Evolutionary conservation across 2,888 invertebrate genomes (phyloP).

Genomic region (Phortica magna): DNA sequence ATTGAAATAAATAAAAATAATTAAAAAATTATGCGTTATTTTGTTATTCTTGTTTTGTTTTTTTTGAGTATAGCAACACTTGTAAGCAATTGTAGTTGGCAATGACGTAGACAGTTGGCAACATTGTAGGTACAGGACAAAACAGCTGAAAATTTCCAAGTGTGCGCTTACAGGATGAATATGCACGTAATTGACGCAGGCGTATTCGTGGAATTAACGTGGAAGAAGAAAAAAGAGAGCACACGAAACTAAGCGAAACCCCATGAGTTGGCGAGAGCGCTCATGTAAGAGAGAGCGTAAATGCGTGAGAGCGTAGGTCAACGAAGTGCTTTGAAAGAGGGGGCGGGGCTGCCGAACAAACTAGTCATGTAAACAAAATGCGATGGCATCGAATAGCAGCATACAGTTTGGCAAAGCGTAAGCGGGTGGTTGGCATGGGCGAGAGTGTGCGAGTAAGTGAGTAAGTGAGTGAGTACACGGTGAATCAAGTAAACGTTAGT

Average conservation of each 20-base stretch:
- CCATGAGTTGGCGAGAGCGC: not conserved
- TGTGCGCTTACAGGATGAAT: not conserved
- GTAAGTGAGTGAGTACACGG: not conserved
- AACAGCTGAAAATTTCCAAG: not conserved
- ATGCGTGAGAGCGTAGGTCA: not conserved
- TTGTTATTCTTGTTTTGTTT: too few relatives aligned
- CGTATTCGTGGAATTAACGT: not conserved
- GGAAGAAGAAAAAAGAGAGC: too few relatives aligned
- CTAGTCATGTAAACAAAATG: constrained; percentile 9
- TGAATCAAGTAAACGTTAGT: constrained; percentile 38
- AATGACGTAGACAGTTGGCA: not conserved
- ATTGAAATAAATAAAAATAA: not conserved
- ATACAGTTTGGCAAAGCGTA: not conserved
- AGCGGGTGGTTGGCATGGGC: not conserved
- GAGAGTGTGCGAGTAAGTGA: not conserved
- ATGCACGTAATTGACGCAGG: not conserved
- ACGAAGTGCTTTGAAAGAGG: not conserved
- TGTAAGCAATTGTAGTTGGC: not conserved
- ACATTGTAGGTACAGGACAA: not conserved
- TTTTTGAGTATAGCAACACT: too few relatives aligned
- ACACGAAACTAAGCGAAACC: too few relatives aligned
- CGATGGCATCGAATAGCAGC: not conserved
- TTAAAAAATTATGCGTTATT: not conserved
- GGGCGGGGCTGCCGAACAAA: not conserved
- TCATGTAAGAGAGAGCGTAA: not conserved